phyloP scores from a whole-genome alignment of 2,797 vertebrate species.

The Caiman crocodilus region DNA sequence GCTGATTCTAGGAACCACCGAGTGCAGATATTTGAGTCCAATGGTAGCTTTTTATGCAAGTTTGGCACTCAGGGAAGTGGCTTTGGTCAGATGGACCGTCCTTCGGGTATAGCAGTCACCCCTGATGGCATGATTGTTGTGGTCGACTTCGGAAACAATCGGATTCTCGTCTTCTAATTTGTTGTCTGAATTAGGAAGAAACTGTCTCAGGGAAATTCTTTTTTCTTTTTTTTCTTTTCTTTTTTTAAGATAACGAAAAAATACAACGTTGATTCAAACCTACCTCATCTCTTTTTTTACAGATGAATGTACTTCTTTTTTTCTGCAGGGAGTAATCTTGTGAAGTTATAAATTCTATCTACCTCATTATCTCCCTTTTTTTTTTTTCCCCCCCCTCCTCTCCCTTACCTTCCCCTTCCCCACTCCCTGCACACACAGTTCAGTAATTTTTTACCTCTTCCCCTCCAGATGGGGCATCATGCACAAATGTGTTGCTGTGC shows the following conservation, averaged over 20 bases:
- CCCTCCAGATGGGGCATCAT: slow-evolving; percentile 50
- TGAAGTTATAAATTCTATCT: slow-evolving; percentile 93
- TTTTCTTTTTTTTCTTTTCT: neutral
- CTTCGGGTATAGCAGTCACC: slow-evolving; percentile 95
- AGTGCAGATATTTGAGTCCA: slow-evolving; percentile 98
- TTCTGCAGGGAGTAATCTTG: slow-evolving; percentile 95
- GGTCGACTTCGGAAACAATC: slow-evolving; percentile 99
- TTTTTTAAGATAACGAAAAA: slow-evolving; percentile 76
- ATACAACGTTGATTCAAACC: slow-evolving; percentile 93
- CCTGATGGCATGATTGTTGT: slow-evolving; percentile 98
- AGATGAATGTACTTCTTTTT: slow-evolving; percentile 96
- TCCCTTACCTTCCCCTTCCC: neutral
- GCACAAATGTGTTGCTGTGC: slow-evolving; percentile 76
- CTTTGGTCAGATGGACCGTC: slow-evolving; percentile 99
- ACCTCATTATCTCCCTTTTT: slow-evolving; percentile 89
- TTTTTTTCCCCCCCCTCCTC: slow-evolving; percentile 37
- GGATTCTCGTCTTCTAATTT: slow-evolving; percentile 94
- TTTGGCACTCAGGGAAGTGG: slow-evolving; percentile 96
- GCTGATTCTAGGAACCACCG: slow-evolving; percentile 98
- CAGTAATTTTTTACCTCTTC: slow-evolving; percentile 62
- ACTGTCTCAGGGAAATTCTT: slow-evolving; percentile 86
- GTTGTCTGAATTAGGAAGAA: slow-evolving; percentile 82
- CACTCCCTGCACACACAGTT: slow-evolving; percentile 51
- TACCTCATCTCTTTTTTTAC: slow-evolving; percentile 96
- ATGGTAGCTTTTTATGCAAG: slow-evolving; percentile 99